Evolutionary conservation across 2,888 invertebrate species (phyloP).

Genomic region (Diabrotica balteata): DNA sequence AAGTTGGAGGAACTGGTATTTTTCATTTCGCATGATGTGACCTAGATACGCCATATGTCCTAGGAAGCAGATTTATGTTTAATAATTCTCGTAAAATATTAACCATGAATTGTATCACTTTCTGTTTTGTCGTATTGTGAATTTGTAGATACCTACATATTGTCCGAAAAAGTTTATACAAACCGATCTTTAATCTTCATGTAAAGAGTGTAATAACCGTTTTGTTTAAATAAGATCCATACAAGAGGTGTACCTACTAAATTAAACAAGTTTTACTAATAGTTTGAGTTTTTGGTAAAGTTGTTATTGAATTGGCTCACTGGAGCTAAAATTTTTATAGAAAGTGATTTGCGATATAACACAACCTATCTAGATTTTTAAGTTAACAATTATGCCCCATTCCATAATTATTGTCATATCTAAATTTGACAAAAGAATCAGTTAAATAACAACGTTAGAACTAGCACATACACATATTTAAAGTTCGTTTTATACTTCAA

Average conservation of each 20-base stretch:
- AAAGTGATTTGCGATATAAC: constrained; percentile 29
- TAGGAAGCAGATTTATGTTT: no score
- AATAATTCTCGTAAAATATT: no score
- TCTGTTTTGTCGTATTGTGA: no score
- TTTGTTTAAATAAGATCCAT: no score
- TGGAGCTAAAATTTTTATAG: constrained; percentile 1
- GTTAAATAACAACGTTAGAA: constrained; percentile 46
- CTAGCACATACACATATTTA: constrained; percentile 43
- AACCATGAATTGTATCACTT: no score
- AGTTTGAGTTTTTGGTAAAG: neutral
- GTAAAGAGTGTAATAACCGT: no score
- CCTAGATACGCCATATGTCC: no score
- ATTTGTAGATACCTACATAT: no score
- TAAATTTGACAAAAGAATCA: constrained; percentile 50
- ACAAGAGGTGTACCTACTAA: neutral
- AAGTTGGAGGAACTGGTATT: no score
- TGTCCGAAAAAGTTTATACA: no score
- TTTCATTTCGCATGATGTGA: no score
- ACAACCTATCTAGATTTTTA: constrained; percentile 30
- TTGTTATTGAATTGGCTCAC: neutral
- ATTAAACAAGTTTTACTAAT: neutral
- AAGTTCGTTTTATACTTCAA: constrained; percentile 39
- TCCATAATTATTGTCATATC: constrained; percentile 58
- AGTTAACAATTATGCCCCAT: constrained; percentile 54
- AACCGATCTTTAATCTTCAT: no score